Base-by-base conservation (phyloP, 2,888 invertebrate species). In the Artemia sp. region DNA sequence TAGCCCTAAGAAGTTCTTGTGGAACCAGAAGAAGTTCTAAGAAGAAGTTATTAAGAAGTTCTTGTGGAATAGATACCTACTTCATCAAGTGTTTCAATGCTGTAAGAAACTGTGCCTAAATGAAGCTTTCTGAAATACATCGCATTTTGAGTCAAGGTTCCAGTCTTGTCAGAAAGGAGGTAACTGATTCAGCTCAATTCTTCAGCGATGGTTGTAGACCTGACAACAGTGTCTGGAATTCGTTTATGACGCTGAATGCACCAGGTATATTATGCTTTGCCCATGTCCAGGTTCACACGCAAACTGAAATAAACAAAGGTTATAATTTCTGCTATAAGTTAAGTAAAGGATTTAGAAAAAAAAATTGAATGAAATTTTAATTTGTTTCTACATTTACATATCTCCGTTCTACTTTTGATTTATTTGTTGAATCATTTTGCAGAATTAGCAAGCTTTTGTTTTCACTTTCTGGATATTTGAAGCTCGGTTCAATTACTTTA, bases 151-250 rank as follows among this genome's bases (percentile, higher is more conserved):
- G 98, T 98, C 50, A 98, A 81, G 0, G 98, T 98, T 14, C 98
- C 98, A 0, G 98, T 98, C 81, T 98, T 98, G 78, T 98, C 98
- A 0, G 93, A 92, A 8, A 99, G 81, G n/a, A 99, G 82, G 79
- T 96, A 98, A 51, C 92, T 91, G 74, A 98, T 91, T 71, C 98
- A 83, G 0, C 98, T 98, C 70, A 98, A 80, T 80, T 99, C 98
- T 80, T 98, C 98, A 0, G 98, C 95, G 74, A 98, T 98, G 5
- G 97, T 99, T 4, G 96, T 97, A 70, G 94, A 94, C 9, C 98
- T 84, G 72, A 96, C 96, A 11, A 95, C 92, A 0, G 96, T 95
- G 50, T 92, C 95, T 72, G 87, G 86, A 74, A 99, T 95, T 74
- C 89, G 85, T 70, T 89, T 86, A 80, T 99, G 98, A 71, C 89